Evolutionary conservation across 2,888 invertebrate species (phyloP), one percentile per base, ranked within the genome.

Genomic region (Caenorhabditis sinica): DNA sequence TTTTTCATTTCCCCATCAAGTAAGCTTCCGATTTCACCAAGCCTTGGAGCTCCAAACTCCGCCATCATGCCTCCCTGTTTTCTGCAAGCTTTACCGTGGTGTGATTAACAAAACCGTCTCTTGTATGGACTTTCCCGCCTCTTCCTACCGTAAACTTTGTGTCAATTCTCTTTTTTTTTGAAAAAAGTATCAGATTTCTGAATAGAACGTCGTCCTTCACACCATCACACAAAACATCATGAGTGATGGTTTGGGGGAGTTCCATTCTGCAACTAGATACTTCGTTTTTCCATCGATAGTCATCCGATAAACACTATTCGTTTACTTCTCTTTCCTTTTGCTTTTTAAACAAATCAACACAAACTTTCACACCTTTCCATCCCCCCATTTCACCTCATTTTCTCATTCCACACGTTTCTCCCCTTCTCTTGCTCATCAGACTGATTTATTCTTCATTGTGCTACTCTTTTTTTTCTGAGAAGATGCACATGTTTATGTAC

Each of bases 201-300:
- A 13, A 40, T 45, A 20, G 43, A 40, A 63, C 43, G 63, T 43
- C n/a, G 28, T 45, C 28, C 69, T 60, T 73, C 73, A 33, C 49
- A 49, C 45, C 61, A 61, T 36, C 28, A 63, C 33, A 74, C 61
- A 65, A 17, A 40, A 40, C 58, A 33, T 30, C 15, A 30, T 20
- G 45, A 60, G 40, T 23, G 60, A 45, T 28, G 8, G 17, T 28
- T 60, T 6, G 45, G 53, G 49, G 49, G 40, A 40, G 43, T 65
- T 49, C 45, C 9, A 28, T 65, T 66, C 11, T 74, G 74, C 74
- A 74, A 74, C 63, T 49, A 30, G 74, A 74, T 74, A 74, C 63
- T 25, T 63, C 51, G n/a, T 60, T n/a, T n/a, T 28, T 28, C 28
- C 23, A 65, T 53, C 56, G 43, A 66, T 56, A 40, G 13, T 40